A percentile compares a stretch with the other conserved stretches of the same genome.
These are phyloP conservation scores for Sinonovacula constricta DNA, from an alignment of 1,140 invertebrate genomes.

Conservation along the genomic window DNA sequence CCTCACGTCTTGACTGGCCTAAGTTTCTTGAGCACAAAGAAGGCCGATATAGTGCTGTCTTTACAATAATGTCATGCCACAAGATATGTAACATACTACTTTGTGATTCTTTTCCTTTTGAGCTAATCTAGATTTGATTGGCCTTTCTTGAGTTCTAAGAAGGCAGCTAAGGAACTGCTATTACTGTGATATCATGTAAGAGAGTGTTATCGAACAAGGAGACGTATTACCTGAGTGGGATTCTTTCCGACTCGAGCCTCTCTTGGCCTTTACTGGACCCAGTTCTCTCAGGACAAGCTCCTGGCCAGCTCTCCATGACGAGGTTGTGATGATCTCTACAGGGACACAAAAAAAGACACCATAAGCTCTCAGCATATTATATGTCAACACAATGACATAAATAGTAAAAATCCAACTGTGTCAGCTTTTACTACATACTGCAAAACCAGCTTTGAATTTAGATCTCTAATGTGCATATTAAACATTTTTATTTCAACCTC, in stretches of 20 bases:
- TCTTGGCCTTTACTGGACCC: constrained; percentile 59
- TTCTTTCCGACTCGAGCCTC: too few species aligned
- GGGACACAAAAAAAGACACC: constrained; percentile 21
- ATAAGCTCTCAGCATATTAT: not conserved
- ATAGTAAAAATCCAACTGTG: not conserved
- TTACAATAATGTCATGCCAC: too few species aligned
- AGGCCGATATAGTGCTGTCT: too few species aligned
- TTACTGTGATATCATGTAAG: too few species aligned
- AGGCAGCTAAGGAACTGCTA: too few species aligned
- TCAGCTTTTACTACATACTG: not conserved
- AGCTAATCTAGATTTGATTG: too few species aligned
- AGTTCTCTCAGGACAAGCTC: constrained; percentile 69
- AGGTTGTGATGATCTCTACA: constrained; percentile 75
- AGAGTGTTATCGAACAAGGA: too few species aligned
- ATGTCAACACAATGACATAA: not conserved
- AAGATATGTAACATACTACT: too few species aligned
- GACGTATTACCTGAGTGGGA: not conserved
- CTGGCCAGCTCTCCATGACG: constrained; percentile 75
- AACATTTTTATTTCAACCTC: constrained; percentile 15
- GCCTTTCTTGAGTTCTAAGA: too few species aligned
- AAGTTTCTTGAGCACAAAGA: too few species aligned
- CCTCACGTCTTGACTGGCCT: too few species aligned
- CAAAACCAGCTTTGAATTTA: not conserved
- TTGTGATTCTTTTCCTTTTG: too few species aligned
- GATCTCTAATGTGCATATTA: not conserved